Conservation (phyloP, 2,113 vertebrate genomes). For the Pholis gunnellus region DNA sequence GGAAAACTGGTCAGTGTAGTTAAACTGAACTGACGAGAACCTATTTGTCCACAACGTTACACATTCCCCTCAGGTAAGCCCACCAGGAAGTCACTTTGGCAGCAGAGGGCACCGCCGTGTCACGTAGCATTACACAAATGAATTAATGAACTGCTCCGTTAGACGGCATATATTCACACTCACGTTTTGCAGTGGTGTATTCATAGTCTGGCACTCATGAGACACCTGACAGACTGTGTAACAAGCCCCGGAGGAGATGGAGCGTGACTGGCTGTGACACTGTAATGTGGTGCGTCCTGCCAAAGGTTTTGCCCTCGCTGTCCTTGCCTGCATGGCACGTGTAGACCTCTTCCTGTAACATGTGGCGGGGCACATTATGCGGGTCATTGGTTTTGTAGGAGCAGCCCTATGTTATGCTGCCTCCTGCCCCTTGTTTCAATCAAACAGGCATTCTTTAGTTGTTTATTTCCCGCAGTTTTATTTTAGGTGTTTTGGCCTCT, state of each 20-base stretch:
- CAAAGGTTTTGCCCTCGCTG: slow-evolving; percentile 62
- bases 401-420: slow-evolving; percentile 5
- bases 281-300: slow-evolving; percentile 34
- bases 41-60: slow-evolving; percentile 23
- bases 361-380: slow-evolving; percentile 36
- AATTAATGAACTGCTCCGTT: slow-evolving; percentile 64
- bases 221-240: slow-evolving; percentile 60
- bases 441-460: neutral
- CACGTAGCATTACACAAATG: slow-evolving; percentile 54
- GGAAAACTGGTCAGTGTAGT: neutral
- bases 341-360: slow-evolving; percentile 45
- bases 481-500: neutral
- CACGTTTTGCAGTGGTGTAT: slow-evolving; percentile 3
- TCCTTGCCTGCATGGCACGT: slow-evolving; percentile 32
- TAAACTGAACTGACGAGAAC: neutral
- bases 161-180: slow-evolving; percentile 17
- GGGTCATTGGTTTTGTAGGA: slow-evolving; percentile 40
- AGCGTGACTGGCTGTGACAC: slow-evolving; percentile 53
- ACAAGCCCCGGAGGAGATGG: slow-evolving; percentile 61
- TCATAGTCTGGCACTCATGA: slow-evolving; percentile 39
- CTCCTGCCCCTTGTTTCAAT: slow-evolving; percentile 18
- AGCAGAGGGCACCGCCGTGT: slow-evolving; percentile 49
- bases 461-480: neutral
- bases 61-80: slow-evolving; percentile 56
- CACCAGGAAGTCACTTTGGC: slow-evolving; percentile 46